A percentile compares a stretch with the other conserved stretches of the same genome.
phyloP scores from a whole-genome alignment of 1,140 invertebrate species.

The Drosophila kikkawai region DNA sequence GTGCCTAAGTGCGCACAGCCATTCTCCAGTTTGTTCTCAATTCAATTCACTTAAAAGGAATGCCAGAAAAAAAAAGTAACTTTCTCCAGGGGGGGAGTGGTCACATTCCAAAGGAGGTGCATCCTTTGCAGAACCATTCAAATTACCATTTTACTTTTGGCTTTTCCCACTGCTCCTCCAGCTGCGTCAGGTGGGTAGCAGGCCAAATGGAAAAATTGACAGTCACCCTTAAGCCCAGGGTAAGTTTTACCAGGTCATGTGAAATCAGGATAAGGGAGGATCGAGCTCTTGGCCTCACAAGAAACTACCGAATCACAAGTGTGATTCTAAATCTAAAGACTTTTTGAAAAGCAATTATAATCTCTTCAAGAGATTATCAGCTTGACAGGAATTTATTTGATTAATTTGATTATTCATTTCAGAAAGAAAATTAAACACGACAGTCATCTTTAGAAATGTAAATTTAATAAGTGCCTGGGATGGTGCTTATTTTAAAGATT shows the following conservation, averaged over 20 bases:
- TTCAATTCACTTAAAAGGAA: constrained; percentile 35
- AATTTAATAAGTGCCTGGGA: too few species aligned
- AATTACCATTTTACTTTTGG: constrained; percentile 32
- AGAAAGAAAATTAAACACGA: background rate
- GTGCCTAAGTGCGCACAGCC: constrained; percentile 33
- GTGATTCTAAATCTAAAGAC: background rate
- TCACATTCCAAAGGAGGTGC: constrained; percentile 14
- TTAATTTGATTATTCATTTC: background rate
- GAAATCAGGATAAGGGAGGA: background rate
- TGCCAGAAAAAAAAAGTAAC: constrained; percentile 10
- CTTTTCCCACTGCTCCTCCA: constrained; percentile 2
- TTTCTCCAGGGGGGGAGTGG: background rate
- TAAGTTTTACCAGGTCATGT: background rate
- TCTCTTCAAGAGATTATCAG: background rate
- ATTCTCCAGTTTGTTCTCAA: constrained; percentile 33
- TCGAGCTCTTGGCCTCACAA: background rate
- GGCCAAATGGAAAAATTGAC: constrained; percentile 10
- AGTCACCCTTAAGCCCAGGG: background rate
- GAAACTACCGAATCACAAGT: background rate
- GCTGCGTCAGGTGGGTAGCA: background rate
- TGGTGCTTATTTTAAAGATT: background rate
- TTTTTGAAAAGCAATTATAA: background rate
- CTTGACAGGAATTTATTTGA: constrained; percentile 1
- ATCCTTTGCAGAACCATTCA: constrained; percentile 16
- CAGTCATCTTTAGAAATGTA: background rate